Percentiles rank a stretch among this genome's conserved stretches.
These are phyloP conservation scores for Oegoconia quadripuncta DNA, from an alignment of 2,888 invertebrate species.

Conservation along the genomic window DNA sequence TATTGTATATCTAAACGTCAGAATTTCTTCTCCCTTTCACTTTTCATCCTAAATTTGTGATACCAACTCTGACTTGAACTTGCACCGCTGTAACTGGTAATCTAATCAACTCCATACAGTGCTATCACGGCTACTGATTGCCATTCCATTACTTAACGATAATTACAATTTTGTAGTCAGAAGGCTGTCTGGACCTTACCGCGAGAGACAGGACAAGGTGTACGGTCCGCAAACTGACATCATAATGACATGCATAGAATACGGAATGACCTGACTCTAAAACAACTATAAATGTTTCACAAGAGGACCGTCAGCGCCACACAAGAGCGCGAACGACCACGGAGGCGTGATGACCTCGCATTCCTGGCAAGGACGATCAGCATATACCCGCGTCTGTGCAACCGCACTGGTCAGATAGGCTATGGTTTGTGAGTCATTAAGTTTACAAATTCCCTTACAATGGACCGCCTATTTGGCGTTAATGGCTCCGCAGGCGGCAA, in stretches of 20 bases:
- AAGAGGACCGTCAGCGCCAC: slow-evolving; percentile 62
- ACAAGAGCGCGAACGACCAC: slow-evolving; percentile 57
- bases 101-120: no score
- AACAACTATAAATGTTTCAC: slow-evolving; percentile 61
- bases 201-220: slow-evolving; percentile 34
- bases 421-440: slow-evolving; percentile 21
- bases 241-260: slow-evolving; percentile 59
- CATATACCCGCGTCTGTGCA: slow-evolving; percentile 34
- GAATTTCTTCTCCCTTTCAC: no score
- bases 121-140: no score
- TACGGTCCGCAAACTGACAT: slow-evolving; percentile 42
- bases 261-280: slow-evolving; percentile 54
- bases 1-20: no score
- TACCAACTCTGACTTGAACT: no score
- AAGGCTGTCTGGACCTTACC: slow-evolving; percentile 1
- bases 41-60: no score
- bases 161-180: background rate
- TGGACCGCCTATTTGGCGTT: slow-evolving; percentile 6
- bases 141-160: background rate
- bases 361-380: slow-evolving; percentile 75
- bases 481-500: slow-evolving; percentile 4
- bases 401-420: slow-evolving; percentile 25
- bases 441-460: slow-evolving; percentile 20
- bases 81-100: no score
- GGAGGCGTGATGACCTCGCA: slow-evolving; percentile 74